Conservation (phyloP, 2,113 vertebrate species). For the Festucalex cinctus region DNA sequence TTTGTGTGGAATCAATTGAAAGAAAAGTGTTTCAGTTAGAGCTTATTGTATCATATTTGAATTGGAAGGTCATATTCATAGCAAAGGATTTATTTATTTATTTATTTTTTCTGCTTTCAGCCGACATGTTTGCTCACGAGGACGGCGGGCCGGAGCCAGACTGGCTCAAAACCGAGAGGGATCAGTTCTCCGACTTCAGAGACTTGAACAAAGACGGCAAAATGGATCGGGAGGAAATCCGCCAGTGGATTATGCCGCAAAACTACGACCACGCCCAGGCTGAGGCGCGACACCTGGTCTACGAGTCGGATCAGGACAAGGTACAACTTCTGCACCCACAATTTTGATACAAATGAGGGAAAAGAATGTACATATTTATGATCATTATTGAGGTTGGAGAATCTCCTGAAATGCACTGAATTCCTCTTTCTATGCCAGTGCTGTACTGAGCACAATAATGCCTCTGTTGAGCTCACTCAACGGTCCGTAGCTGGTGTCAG, state of each 20-base stretch:
- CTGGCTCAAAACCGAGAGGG: constrained; percentile 91
- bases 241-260: constrained; percentile 95
- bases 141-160: constrained; percentile 90
- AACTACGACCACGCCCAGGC: constrained; percentile 95
- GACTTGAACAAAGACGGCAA: constrained; percentile 96
- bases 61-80: background rate
- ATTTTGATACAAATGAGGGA: background rate
- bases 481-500: too few relatives aligned
- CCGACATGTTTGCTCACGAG: constrained; percentile 95
- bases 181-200: constrained; percentile 93
- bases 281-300: constrained; percentile 91
- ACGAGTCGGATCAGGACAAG: constrained; percentile 92
- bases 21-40: too few relatives aligned
- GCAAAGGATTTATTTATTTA: background rate
- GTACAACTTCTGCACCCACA: constrained; percentile 55
- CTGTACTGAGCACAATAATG: too few relatives aligned
- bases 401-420: too few relatives aligned
- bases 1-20: background rate
- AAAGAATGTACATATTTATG: background rate
- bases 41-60: background rate
- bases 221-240: constrained; percentile 93
- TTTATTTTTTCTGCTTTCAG: constrained; percentile 71
- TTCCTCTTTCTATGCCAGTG: too few relatives aligned
- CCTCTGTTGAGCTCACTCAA: too few relatives aligned
- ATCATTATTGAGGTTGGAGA: too few relatives aligned